A percentile compares a stretch with the other conserved stretches of the same genome.
Conservation (phyloP, 1,140 invertebrate species). For the Sitophilus oryzae region DNA sequence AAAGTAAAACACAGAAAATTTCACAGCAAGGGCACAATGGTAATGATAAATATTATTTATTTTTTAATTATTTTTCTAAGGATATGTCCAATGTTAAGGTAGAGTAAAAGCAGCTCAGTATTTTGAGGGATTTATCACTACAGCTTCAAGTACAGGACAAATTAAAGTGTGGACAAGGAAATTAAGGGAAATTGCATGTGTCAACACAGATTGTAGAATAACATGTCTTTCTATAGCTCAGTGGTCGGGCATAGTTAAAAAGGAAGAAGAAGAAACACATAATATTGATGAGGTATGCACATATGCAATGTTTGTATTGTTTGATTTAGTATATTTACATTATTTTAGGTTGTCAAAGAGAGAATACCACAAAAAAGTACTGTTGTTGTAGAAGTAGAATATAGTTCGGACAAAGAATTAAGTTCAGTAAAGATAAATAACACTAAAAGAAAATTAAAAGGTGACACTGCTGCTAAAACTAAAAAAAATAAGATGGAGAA, state of each 20-base stretch:
- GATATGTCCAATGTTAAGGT: constrained; percentile 25
- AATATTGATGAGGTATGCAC: constrained; percentile 4
- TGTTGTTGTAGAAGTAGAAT: constrained; percentile 24
- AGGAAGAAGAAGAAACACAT: constrained; percentile 29
- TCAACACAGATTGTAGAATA: constrained; percentile 54
- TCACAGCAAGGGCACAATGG: constrained; percentile 50
- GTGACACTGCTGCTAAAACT: too few species aligned
- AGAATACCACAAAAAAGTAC: constrained; percentile 18
- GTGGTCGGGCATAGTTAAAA: constrained; percentile 24
- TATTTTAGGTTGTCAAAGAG: too few species aligned
- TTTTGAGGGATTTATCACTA: constrained; percentile 44
- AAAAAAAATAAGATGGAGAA: not conserved
- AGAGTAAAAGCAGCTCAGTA: constrained; percentile 62
- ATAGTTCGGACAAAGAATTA: constrained; percentile 17
- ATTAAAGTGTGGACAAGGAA: constrained; percentile 68
- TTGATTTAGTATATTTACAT: too few species aligned
- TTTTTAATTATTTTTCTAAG: constrained; percentile 2
- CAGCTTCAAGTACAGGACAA: constrained; percentile 68
- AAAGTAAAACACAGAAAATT: constrained; percentile 43
- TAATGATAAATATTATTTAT: constrained; percentile 10
- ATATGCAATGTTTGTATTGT: too few species aligned
- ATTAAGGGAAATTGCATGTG: constrained; percentile 48
- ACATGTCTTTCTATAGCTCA: constrained; percentile 51
- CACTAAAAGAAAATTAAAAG: too few species aligned
- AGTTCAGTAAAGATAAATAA: too few species aligned